Conservation (phyloP, 1,140 invertebrate species). For the Philotrypesis tridentata region DNA sequence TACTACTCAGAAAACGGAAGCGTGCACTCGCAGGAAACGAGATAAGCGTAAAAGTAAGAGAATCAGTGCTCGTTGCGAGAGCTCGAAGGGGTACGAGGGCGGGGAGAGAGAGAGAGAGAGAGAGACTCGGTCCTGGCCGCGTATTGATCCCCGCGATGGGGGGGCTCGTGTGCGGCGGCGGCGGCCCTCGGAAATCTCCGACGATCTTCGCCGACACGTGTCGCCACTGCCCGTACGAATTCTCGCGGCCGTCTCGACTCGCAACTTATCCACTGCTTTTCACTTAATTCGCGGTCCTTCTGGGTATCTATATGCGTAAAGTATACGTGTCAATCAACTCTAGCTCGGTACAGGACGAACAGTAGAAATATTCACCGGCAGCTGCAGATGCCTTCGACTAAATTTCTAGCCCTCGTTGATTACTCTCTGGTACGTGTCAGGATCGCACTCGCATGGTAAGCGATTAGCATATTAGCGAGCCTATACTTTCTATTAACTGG, state of each 20-base stretch:
- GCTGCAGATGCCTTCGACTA: neutral
- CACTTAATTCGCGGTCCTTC: neutral
- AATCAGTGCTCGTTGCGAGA: neutral
- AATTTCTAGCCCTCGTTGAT: neutral
- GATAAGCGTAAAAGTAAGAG: neutral
- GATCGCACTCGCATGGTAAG: too few species aligned
- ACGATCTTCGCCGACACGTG: neutral
- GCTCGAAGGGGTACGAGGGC: neutral
- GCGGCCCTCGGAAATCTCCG: slow-evolving; percentile 22
- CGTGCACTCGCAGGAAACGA: neutral
- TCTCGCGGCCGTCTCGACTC: neutral
- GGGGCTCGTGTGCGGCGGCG: slow-evolving; percentile 17
- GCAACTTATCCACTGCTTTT: neutral
- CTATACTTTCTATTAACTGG: too few species aligned
- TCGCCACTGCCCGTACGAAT: neutral
- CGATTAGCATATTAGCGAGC: too few species aligned
- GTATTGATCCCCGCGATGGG: slow-evolving; percentile 35
- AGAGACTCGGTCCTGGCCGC: neutral
- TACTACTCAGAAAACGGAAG: neutral
- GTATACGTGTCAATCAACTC: neutral
- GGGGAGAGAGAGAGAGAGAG: too few species aligned
- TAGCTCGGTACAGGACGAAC: neutral
- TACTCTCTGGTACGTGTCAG: too few species aligned
- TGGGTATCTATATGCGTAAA: neutral
- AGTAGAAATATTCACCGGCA: neutral